Evolutionary conservation across 2,888 invertebrate species (phyloP).

Genomic region (Andrena camellia): DNA sequence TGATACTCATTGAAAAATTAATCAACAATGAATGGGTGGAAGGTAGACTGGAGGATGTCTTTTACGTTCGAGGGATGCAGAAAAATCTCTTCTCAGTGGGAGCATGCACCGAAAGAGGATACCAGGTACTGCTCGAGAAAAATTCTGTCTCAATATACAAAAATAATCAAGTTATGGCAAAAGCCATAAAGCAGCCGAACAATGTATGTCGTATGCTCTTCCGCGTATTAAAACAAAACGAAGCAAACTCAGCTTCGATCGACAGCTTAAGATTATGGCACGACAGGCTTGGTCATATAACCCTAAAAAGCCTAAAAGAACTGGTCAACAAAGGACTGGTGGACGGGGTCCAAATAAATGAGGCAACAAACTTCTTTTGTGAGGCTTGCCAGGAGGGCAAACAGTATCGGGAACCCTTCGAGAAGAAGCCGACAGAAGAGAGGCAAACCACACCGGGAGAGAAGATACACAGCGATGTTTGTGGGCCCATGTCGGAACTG

Average conservation of each 20-base stretch:
- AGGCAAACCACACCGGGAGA: neutral
- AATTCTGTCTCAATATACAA: no score
- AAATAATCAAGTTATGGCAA: no score
- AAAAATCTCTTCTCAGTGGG: neutral
- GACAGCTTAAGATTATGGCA: neutral
- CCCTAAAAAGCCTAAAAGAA: neutral
- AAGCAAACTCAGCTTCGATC: neutral
- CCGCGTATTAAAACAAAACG: no score
- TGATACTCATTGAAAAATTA: neutral
- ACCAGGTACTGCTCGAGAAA: no score
- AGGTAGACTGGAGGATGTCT: neutral
- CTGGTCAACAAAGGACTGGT: neutral
- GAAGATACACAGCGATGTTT: neutral
- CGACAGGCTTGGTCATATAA: no score
- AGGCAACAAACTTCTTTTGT: neutral
- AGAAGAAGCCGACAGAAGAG: neutral
- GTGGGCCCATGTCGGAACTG: neutral
- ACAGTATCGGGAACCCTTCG: neutral
- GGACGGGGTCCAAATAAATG: neutral
- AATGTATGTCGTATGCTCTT: no score
- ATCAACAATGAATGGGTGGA: neutral
- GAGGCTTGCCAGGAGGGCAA: neutral
- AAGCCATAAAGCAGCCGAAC: no score
- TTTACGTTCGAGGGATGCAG: neutral
- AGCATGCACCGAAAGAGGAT: no score